These are phyloP conservation scores for Xenotilapia longispinis DNA, from an alignment of 2,113 vertebrate species.

Conservation along the genomic window DNA sequence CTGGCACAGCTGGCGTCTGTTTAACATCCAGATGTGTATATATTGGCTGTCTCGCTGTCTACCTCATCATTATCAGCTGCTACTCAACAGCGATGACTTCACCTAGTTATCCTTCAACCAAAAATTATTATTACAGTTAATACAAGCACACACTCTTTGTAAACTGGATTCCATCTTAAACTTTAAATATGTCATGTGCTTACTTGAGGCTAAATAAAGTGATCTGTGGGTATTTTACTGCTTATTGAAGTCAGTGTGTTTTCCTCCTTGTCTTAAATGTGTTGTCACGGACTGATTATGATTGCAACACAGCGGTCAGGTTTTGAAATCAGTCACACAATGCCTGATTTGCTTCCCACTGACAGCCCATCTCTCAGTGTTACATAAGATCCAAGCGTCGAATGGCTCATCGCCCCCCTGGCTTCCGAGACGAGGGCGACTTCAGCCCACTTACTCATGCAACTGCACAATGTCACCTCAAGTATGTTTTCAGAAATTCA, in stretches of 20 bases:
- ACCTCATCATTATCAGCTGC: slow-evolving; percentile 75
- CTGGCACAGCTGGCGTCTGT: slow-evolving; percentile 9
- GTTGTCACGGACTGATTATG: slow-evolving; percentile 8
- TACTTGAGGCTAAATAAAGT: slow-evolving; percentile 71
- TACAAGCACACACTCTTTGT: slow-evolving; percentile 44
- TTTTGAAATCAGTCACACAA: slow-evolving; percentile 42
- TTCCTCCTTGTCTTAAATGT: neutral
- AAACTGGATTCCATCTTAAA: slow-evolving; percentile 26
- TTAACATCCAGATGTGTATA: slow-evolving; percentile 56
- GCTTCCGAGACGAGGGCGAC: slow-evolving; percentile 43
- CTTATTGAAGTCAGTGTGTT: slow-evolving; percentile 42
- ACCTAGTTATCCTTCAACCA: slow-evolving; percentile 65
- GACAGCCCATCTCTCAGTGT: slow-evolving; percentile 30
- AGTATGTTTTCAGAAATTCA: neutral
- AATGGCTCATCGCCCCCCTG: slow-evolving; percentile 41
- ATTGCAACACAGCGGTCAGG: neutral
- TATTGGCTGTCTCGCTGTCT: slow-evolving; percentile 70
- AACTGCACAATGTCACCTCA: slow-evolving; percentile 50
- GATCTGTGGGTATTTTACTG: slow-evolving; percentile 54
- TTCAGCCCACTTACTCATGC: slow-evolving; percentile 51
- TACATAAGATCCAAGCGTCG: slow-evolving; percentile 51
- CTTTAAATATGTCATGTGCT: slow-evolving; percentile 51
- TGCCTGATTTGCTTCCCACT: slow-evolving; percentile 40
- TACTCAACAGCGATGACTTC: slow-evolving; percentile 64
- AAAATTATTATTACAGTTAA: slow-evolving; percentile 36